These are phyloP conservation scores for Dendrocincla fuliginosa DNA, from an alignment of 2,797 vertebrate species.

Conservation along the genomic window DNA sequence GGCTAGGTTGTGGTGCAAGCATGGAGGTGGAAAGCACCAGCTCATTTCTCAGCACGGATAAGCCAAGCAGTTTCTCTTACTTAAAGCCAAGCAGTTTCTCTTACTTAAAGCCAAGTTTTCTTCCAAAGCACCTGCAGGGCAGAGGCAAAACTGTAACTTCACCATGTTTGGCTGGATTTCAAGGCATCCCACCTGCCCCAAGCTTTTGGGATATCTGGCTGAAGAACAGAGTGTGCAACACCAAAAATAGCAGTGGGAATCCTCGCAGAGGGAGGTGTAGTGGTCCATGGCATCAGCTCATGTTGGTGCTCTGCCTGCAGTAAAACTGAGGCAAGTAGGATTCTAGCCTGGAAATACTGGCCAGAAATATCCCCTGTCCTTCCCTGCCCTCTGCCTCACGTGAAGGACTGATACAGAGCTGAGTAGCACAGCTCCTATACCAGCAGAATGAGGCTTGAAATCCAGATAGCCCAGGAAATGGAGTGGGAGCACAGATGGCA, in stretches of 20 bases:
- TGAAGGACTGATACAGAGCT: not conserved
- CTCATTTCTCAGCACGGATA: not conserved
- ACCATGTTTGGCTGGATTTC: not conserved
- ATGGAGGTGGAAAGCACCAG: not conserved
- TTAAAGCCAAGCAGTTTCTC: not conserved
- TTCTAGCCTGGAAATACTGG: not conserved
- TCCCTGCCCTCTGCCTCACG: rapidly evolving
- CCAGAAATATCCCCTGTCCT: not conserved
- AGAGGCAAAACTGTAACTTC: not conserved
- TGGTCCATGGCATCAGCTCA: not conserved
- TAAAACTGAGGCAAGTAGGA: not conserved
- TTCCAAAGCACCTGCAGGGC: not conserved
- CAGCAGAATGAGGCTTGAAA: not conserved
- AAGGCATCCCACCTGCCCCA: not conserved
- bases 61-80: rapidly evolving
- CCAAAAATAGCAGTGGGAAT: not conserved
- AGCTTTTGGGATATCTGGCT: not conserved
- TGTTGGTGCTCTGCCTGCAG: rapidly evolving
- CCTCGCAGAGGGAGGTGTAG: not conserved
- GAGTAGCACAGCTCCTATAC: not conserved
- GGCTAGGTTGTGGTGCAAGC: not conserved
- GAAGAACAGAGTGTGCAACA: not conserved
- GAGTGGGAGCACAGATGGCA: not conserved
- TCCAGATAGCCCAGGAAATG: rapidly evolving
- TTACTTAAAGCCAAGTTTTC: not conserved